A percentile compares a stretch with the other conserved stretches of the same genome.
phyloP scores from a whole-genome alignment of 2,113 vertebrate species.

The Scopus umbretta region DNA sequence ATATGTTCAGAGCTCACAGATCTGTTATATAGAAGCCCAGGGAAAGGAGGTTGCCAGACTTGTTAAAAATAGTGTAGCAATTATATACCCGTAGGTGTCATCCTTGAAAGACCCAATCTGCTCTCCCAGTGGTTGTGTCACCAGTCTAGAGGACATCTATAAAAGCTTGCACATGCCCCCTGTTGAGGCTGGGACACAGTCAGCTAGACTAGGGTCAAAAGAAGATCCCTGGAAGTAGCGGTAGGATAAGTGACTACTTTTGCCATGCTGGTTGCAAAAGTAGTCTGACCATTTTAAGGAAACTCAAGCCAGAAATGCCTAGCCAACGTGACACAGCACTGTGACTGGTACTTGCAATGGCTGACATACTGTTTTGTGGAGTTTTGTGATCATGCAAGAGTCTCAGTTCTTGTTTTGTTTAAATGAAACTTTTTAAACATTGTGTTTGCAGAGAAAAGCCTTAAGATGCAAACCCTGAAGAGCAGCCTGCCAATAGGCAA shows the following conservation, averaged over 20 bases:
- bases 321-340: no score
- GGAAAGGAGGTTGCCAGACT: not conserved
- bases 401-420: not conserved
- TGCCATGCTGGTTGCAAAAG: not conserved
- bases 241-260: not conserved
- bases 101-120: not conserved
- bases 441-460: not conserved
- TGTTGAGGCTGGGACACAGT: not conserved
- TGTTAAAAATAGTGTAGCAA: not conserved
- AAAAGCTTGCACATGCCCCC: not conserved
- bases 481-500: not conserved
- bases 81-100: not conserved
- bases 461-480: not conserved
- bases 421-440: not conserved
- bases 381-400: not conserved
- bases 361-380: not conserved
- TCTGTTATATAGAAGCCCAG: not conserved
- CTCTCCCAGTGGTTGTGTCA: not conserved
- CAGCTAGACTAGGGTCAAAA: not conserved
- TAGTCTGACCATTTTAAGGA: not conserved
- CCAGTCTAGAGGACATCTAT: not conserved
- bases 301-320: not conserved
- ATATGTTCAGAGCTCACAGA: not conserved
- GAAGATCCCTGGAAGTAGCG: not conserved
- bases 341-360: not conserved